phyloP scores from a whole-genome alignment of 2,797 vertebrate species.

The Simalia tracyae region DNA sequence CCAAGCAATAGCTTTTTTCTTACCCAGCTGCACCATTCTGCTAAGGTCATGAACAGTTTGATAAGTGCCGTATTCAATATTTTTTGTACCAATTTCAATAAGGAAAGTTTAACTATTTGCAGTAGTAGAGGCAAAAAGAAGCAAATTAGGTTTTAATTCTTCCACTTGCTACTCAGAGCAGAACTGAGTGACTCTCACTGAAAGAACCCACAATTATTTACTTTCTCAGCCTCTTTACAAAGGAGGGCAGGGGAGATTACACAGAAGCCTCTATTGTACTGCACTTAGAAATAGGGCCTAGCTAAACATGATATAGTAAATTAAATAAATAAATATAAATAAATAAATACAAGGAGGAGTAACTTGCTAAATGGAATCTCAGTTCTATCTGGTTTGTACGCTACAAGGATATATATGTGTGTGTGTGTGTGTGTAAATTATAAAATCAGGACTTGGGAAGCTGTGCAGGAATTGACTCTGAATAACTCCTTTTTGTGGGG shows the following conservation, averaged over 20 bases:
- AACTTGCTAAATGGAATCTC: not conserved
- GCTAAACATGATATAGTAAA: not conserved
- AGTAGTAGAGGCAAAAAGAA: not conserved
- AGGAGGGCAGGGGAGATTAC: not conserved
- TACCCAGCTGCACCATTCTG: not conserved
- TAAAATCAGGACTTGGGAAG: not conserved
- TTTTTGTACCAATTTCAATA: not conserved
- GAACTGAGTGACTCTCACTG: not conserved
- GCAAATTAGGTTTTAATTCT: not conserved
- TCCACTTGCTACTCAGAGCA: not conserved
- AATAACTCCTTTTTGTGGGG: not conserved
- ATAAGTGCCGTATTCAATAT: not conserved
- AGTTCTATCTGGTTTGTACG: not conserved
- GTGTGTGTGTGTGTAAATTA: no score
- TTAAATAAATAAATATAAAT: slow-evolving; percentile 14
- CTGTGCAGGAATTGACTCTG: not conserved
- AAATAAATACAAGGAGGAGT: slow-evolving; percentile 7
- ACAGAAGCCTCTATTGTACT: not conserved
- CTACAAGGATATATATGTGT: not conserved
- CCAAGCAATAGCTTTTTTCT: not conserved
- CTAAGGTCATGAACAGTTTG: not conserved
- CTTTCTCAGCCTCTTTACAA: not conserved
- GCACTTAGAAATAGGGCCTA: not conserved
- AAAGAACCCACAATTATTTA: not conserved
- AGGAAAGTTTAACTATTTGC: not conserved